These are phyloP conservation scores for Xiphophorus maculatus DNA, from an alignment of 2,113 vertebrate species.

Conservation along the genomic window DNA sequence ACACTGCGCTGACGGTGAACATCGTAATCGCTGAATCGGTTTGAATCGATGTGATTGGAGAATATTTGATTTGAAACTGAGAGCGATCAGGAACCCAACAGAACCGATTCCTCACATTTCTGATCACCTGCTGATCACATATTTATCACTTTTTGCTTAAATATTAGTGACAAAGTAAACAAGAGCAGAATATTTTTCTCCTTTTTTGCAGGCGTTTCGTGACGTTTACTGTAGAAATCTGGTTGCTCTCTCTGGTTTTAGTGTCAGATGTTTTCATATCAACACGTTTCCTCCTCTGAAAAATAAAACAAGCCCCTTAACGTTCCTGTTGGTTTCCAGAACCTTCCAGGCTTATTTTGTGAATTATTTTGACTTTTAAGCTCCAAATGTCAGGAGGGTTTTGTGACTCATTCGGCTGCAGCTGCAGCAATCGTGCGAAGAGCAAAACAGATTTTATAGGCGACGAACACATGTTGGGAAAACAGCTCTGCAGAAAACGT, in stretches of 20 bases:
- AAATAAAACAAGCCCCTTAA: no score
- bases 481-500: neutral
- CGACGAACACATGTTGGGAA: neutral
- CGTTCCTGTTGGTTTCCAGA: neutral
- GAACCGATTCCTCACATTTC: no score
- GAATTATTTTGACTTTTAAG: neutral
- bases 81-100: no score
- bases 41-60: neutral
- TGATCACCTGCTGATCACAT: no score
- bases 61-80: neutral
- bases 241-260: neutral
- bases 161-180: neutral
- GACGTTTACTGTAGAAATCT: neutral
- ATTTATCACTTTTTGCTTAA: no score
- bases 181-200: no score
- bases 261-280: neutral
- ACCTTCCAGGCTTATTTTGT: neutral
- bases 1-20: no score
- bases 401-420: neutral
- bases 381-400: neutral
- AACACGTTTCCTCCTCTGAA: neutral
- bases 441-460: neutral
- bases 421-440: neutral
- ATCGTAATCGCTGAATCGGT: no score
- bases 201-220: neutral